A percentile compares a stretch with the other conserved stretches of the same genome.
These are phyloP conservation scores for Patiria pectinifera DNA, from an alignment of 53 echinoderm and acorn worm species.

Conservation along the genomic window DNA sequence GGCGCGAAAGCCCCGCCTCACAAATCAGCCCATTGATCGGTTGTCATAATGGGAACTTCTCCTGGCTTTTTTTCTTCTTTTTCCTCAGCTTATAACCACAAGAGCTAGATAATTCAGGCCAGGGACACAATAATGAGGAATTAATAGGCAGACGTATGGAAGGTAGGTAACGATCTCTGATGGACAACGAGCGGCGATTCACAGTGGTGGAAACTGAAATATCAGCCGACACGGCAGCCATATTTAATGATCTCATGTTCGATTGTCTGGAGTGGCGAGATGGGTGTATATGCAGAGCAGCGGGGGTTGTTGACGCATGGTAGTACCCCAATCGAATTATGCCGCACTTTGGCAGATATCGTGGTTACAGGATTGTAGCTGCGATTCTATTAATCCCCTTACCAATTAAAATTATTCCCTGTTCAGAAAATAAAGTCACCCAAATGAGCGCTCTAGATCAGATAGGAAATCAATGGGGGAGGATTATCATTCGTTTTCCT, in stretches of 20 bases:
- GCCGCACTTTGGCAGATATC: not conserved
- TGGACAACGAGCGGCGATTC: not conserved
- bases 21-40: slow-evolving; percentile 62
- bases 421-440: not conserved
- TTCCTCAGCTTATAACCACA: not conserved
- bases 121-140: not conserved
- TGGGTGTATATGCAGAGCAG: not conserved
- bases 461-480: not conserved
- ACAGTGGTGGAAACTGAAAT: not conserved
- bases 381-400: not conserved
- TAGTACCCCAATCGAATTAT: not conserved
- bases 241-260: not conserved
- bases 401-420: slow-evolving; percentile 46
- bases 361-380: not conserved
- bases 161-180: not conserved
- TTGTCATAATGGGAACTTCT: not conserved
- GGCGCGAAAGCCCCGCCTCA: slow-evolving; percentile 63
- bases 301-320: not conserved
- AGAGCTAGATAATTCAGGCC: slow-evolving; percentile 32
- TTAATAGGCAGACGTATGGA: not conserved
- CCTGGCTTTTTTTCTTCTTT: not conserved
- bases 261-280: not conserved
- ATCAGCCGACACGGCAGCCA: not conserved
- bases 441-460: not conserved
- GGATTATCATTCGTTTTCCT: too few relatives aligned